phyloP scores from a whole-genome alignment of 2,113 vertebrate genomes.

The Crotalus tigris region DNA sequence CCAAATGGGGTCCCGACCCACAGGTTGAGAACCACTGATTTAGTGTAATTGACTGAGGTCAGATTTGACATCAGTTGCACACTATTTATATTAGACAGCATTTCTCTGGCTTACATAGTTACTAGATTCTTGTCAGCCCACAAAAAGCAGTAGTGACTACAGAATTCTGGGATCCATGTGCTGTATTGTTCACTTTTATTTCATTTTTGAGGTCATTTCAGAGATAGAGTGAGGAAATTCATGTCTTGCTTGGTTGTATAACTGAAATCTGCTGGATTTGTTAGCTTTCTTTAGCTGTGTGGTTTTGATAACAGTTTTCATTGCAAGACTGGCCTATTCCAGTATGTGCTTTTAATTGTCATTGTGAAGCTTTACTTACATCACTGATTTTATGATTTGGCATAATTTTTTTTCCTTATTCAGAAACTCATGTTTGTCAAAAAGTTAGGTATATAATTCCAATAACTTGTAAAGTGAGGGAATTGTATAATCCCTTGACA shows the following conservation, averaged over 20 bases:
- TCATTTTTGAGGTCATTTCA: background rate
- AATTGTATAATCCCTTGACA: background rate
- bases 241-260: background rate
- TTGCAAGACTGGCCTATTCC: background rate
- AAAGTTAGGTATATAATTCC: background rate
- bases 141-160: background rate
- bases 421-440: background rate
- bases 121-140: background rate
- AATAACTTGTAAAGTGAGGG: background rate
- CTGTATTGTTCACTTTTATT: background rate
- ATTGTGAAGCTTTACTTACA: background rate
- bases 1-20: no score
- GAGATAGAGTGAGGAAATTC: background rate
- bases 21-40: background rate
- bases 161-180: background rate
- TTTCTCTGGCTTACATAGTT: background rate
- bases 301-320: background rate
- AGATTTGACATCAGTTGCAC: background rate
- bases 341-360: background rate
- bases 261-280: background rate
- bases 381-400: background rate
- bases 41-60: background rate
- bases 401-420: background rate
- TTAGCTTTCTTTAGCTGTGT: background rate
- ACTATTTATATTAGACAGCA: background rate